These are phyloP conservation scores for Donacobius atricapilla DNA, from an alignment of 2,113 vertebrate species.

Conservation along the genomic window DNA sequence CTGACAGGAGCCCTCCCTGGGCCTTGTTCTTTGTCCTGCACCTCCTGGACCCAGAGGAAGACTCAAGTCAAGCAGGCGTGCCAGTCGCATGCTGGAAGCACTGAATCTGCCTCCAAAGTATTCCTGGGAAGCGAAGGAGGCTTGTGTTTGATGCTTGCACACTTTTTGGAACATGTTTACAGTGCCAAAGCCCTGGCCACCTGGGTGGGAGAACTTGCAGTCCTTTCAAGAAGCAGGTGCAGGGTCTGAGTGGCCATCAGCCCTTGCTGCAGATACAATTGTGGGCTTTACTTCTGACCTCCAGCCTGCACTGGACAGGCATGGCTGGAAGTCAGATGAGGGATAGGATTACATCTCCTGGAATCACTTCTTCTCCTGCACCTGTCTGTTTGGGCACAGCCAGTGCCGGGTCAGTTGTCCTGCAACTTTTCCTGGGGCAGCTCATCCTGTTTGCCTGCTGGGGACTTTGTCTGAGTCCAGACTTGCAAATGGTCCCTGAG, in stretches of 20 bases:
- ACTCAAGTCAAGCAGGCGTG: fast-evolving
- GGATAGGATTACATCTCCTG: neutral
- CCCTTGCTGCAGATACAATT: fast-evolving
- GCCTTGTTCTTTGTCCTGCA: neutral
- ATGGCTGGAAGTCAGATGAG: neutral
- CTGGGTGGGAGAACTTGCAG: neutral
- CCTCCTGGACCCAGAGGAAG: neutral
- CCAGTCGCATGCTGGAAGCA: neutral
- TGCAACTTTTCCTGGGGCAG: neutral
- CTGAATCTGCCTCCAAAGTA: neutral
- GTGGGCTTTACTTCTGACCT: neutral
- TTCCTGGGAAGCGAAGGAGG: fast-evolving
- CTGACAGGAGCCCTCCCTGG: fast-evolving
- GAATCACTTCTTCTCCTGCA: neutral
- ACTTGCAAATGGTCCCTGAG: fast-evolving
- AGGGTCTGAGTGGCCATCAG: fast-evolving
- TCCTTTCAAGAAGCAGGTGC: neutral
- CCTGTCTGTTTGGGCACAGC: neutral
- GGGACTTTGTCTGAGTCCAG: neutral
- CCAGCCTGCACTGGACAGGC: neutral
- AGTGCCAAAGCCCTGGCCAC: neutral
- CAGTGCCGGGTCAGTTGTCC: neutral
- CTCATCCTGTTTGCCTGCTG: fast-evolving
- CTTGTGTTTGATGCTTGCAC: too few relatives aligned
- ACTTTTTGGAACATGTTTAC: fast-evolving